Conservation (phyloP, 2,113 vertebrate genomes). For the Aspidoscelis tigris region DNA sequence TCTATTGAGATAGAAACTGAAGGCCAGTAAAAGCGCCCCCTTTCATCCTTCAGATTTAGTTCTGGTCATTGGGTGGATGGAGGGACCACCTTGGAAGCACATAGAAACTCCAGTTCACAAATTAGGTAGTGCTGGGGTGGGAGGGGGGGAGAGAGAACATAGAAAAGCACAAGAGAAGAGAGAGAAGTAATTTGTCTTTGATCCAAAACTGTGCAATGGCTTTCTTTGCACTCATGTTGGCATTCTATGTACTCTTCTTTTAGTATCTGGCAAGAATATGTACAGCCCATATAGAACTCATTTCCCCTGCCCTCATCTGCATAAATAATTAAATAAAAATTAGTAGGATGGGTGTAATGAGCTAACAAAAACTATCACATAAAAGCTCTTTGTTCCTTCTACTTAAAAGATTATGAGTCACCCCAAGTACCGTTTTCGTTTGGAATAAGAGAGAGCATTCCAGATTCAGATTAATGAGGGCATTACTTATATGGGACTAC, state of each 20-base stretch:
- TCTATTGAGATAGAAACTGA: not conserved
- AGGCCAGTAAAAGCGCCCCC: too few relatives aligned
- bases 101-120: too few relatives aligned
- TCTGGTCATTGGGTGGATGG: too few relatives aligned
- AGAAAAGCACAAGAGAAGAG: too few relatives aligned
- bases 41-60: too few relatives aligned
- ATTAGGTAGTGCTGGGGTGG: too few relatives aligned
- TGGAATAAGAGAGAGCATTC: not conserved
- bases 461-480: not conserved
- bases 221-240: not conserved
- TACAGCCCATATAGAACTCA: constrained; percentile 47
- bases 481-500: not conserved
- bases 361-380: constrained; percentile 56
- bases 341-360: constrained; percentile 61
- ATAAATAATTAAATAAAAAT: constrained; percentile 72
- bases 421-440: constrained; percentile 25
- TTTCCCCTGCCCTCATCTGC: constrained; percentile 2
- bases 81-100: too few relatives aligned
- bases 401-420: constrained; percentile 64
- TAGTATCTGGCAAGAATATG: constrained; percentile 55
- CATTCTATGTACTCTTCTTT: constrained; percentile 54
- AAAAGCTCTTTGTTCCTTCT: constrained; percentile 49
- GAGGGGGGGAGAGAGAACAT: too few relatives aligned
- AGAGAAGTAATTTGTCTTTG: constrained; percentile 43
- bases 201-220: constrained; percentile 39